phyloP scores from a whole-genome alignment of 2,113 vertebrate genomes.

The Taxidea taxus region DNA sequence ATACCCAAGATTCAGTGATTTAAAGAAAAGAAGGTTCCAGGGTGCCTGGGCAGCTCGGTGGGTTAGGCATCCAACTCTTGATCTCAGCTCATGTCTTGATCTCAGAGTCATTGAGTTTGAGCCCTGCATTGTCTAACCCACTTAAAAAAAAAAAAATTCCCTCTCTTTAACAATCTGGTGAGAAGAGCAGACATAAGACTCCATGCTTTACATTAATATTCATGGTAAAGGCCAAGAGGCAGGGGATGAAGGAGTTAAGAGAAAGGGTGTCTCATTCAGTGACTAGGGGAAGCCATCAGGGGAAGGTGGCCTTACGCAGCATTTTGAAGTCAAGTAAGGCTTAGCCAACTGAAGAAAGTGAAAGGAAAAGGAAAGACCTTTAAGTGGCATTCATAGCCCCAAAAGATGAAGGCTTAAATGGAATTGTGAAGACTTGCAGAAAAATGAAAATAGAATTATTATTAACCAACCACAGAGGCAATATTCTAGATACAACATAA shows the following conservation, averaged over 20 bases:
- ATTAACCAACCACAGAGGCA: background rate
- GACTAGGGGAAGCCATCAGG: background rate
- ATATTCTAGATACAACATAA: background rate
- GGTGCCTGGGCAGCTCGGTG: background rate
- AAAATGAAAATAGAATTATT: background rate
- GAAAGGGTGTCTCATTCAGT: background rate
- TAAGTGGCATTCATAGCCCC: fast-evolving
- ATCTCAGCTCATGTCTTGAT: background rate
- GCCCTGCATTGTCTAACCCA: background rate
- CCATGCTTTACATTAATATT: background rate
- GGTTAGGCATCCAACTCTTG: background rate
- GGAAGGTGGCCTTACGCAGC: background rate
- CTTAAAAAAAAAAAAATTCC: background rate
- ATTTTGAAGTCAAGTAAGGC: background rate
- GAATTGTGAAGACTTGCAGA: background rate
- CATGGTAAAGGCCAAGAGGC: background rate
- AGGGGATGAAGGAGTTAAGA: background rate
- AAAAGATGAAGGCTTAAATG: background rate
- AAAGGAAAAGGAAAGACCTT: background rate
- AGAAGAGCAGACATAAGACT: background rate
- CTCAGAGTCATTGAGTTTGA: background rate
- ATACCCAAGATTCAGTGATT: background rate
- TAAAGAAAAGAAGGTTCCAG: background rate
- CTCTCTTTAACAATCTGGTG: background rate
- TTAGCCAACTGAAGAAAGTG: background rate